Percentiles rank a stretch among this genome's conserved stretches.
These are phyloP conservation scores for Linurgus olivaceus DNA, from an alignment of 2,797 vertebrate species.

Conservation along the genomic window DNA sequence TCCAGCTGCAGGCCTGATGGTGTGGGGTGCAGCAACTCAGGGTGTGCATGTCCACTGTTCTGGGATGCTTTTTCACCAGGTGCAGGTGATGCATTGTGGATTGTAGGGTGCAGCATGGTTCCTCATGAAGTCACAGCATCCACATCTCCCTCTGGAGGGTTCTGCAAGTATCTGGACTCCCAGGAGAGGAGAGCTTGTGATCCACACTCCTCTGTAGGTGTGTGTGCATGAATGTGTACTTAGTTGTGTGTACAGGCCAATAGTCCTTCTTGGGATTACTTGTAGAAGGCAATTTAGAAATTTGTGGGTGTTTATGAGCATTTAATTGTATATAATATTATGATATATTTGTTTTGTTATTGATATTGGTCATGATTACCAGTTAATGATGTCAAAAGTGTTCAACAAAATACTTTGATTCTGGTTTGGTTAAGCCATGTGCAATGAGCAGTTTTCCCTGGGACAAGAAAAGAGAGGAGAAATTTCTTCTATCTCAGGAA, in stretches of 20 bases:
- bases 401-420: background rate
- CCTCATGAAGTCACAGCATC: background rate
- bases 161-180: background rate
- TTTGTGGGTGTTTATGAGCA: background rate
- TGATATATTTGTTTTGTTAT: background rate
- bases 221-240: background rate
- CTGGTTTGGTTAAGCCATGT: background rate
- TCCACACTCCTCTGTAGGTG: rapidly evolving
- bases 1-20: rapidly evolving
- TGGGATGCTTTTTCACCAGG: background rate
- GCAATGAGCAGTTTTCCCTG: background rate
- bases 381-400: background rate
- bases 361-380: background rate
- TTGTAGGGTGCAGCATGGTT: background rate
- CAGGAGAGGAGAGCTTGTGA: background rate
- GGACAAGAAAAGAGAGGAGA: background rate
- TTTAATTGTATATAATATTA: background rate
- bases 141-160: background rate
- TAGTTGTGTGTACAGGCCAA: background rate
- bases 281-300: background rate
- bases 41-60: rapidly evolving
- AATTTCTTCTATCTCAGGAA: background rate
- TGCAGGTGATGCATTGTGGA: rapidly evolving
- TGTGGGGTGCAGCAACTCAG: rapidly evolving
- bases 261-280: background rate